Evolutionary conservation across 64 coral and sea anemone genomes (phyloP), one percentile per base, ranked within the genome.

Genomic region (Cladopsammia gracilis): DNA sequence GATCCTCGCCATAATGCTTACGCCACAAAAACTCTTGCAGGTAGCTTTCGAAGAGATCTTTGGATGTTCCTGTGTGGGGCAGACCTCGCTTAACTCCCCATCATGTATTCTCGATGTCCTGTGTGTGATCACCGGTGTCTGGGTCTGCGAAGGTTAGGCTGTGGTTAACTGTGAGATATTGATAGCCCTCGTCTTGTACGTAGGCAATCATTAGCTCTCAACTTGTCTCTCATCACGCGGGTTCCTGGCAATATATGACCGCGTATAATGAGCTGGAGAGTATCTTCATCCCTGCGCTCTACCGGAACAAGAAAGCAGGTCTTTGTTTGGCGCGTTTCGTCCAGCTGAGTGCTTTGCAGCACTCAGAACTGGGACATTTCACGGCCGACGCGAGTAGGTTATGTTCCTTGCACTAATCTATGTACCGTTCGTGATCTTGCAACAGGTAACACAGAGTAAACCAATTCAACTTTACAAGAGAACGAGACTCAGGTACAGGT

Each of bases 111-210:
- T 56, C 3, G 53, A 56, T 56, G 59, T 49, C 61, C 25, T 66
- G 87, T 47, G 73, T 65, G 49, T 68, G 73, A 22, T 60, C 45
- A 50, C 74, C 59, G 10, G 57, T 78, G 57, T 77, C 73, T 78
- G 87, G 45, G 43, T 78, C 87, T 25, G 78, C 73, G 15, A 89
- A 78, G 25, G 78, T 50, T 18, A 89, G 15, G 18, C 58, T 77
- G 19, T 78, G 87, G 74, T 78, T 89, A 10, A 89, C 74, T 78
- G 87, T 24, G 25, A 77, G 74, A 69, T 68, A 46, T 18, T 14
- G 7, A 50, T 23, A 66, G 58, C 59, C 60, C 59, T 78, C 73
- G 58, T 78, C 74, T 11, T 49, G 7, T 1, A 10, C 5, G 47
- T 12, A 76, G 53, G 53, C 53, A 56, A 12, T 53, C 74, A 53